A percentile compares a stretch with the other conserved stretches of the same genome.
These are phyloP conservation scores for Zootoca vivipara DNA, from an alignment of 2,113 vertebrate genomes.

Conservation along the genomic window DNA sequence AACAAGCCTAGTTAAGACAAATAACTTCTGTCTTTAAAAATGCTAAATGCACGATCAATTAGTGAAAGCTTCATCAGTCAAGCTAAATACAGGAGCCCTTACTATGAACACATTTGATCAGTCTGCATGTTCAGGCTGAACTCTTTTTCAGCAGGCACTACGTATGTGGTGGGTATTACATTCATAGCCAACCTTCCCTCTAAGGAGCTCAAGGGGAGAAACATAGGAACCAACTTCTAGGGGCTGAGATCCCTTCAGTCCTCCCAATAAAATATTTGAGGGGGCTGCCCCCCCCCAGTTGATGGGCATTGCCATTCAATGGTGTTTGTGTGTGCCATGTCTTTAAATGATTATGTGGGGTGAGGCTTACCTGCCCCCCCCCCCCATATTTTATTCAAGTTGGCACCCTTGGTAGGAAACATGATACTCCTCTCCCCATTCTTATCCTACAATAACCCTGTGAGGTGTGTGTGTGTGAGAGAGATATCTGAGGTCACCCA, in stretches of 20 bases:
- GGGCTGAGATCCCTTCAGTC: no score
- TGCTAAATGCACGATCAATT: slow-evolving; percentile 11
- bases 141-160: neutral
- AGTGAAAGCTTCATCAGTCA: fast-evolving
- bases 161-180: neutral
- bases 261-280: no score
- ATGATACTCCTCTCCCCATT: neutral
- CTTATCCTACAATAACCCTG: neutral
- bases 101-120: fast-evolving
- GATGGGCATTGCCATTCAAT: no score
- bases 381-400: no score
- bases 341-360: no score
- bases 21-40: neutral
- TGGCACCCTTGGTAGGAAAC: no score
- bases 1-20: slow-evolving; percentile 32
- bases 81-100: slow-evolving; percentile 4
- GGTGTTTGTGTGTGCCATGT: no score
- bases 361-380: no score
- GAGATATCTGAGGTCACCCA: neutral
- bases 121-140: neutral
- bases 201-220: neutral
- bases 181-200: neutral
- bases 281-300: no score
- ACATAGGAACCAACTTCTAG: no score
- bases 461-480: neutral